Base-by-base conservation (phyloP, 1,140 invertebrate species). In the Philopotamus ludificatus region DNA sequence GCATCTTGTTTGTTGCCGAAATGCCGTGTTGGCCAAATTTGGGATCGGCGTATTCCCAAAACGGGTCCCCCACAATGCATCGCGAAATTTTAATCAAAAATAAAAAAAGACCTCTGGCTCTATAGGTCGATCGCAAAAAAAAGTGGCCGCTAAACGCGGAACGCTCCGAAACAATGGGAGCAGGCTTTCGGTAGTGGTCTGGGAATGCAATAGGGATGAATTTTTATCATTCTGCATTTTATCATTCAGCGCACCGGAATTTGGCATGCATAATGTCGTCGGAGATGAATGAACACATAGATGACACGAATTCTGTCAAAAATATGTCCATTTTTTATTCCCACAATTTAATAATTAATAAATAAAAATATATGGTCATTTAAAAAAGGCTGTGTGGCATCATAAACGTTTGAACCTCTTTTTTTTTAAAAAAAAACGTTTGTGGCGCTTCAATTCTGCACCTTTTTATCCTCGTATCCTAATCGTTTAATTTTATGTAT, bases 141-240 rank as follows among this genome's bases (percentile, higher is more conserved):
- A n/a, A n/a, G n/a, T n/a, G 54, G 53, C 23, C 16, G 51, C 66
- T 63, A 9, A 64, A 59, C 53, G 60, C 42, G 60, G 39, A 55
- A 4, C 49, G 62, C 49, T 64, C 55, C 62, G 53, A 61, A 65
- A 68, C 67, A 68, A 68, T 68, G 63, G 67, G 63, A 54, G 66
- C 63, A 68, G 62, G 49, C 54, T 64, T 67, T 65, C 49, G 57
- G 53, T 45, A n/a, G 16, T 39, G 66, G 67, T 68, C 67, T 68
- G 67, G 63, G 63, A 68, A 68, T 68, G 63, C 53, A 41, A 49
- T 16, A 59, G 20, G 41, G 45, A 20, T 45, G 60, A n/a, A 64
- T 55, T 68, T 62, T 65, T 62, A 63, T 59, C 44, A 68, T 68
- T 68, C 58, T 42, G 62, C 47, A 47, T 65, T 68, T 68, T 62